These are phyloP conservation scores for Pica pica DNA, from an alignment of 2,113 vertebrate genomes.

Conservation along the genomic window DNA sequence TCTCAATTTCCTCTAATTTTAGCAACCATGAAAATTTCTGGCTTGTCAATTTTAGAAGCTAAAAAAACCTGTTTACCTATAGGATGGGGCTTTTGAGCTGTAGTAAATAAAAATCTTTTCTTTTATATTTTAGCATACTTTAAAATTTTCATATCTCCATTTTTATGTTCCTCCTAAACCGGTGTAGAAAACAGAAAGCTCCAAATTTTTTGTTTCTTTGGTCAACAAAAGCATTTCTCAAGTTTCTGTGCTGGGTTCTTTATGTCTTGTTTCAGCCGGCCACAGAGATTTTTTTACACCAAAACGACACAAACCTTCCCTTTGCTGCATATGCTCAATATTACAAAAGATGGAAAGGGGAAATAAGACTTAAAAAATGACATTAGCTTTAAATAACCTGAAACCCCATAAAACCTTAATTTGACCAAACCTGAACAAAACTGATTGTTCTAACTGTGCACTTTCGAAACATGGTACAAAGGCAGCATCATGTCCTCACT, in stretches of 20 bases:
- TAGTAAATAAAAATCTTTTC: not conserved
- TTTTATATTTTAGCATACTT: not conserved
- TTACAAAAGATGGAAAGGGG: not conserved
- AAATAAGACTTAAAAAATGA: not conserved
- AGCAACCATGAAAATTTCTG: not conserved
- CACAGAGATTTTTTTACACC: not conserved
- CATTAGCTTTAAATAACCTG: not conserved
- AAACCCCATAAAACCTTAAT: not conserved
- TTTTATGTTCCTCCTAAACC: not conserved
- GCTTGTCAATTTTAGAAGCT: not conserved
- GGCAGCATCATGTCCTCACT: accelerated
- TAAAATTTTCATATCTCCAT: not conserved
- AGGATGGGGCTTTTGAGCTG: not conserved
- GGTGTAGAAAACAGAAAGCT: not conserved
- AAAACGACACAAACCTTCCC: not conserved
- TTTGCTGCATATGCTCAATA: not conserved
- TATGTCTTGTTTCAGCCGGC: not conserved
- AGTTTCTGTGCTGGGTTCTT: not conserved
- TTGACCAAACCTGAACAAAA: not conserved
- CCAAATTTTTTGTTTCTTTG: not conserved
- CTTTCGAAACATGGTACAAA: not conserved
- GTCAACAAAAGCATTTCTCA: not conserved
- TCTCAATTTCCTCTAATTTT: not conserved
- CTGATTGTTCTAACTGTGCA: not conserved
- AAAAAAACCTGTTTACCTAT: not conserved